Conservation (phyloP, 2,888 invertebrate genomes). For the Selenia dentaria region DNA sequence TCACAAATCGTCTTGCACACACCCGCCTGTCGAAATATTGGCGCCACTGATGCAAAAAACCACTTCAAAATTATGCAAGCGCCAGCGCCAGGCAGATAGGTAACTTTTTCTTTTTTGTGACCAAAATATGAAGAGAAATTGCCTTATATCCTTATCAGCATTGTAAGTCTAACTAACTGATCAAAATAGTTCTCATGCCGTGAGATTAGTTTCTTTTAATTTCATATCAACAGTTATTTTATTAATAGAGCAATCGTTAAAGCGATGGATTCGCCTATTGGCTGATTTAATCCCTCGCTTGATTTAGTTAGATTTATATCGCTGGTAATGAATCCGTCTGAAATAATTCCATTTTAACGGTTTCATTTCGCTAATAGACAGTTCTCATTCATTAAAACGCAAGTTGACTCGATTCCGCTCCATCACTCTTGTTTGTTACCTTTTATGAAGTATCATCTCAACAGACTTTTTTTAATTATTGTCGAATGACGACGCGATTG, state of each 20-base stretch:
- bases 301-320: slow-evolving; percentile 65
- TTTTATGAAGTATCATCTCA: slow-evolving; percentile 65
- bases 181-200: slow-evolving; percentile 13
- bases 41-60: slow-evolving; percentile 33
- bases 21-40: slow-evolving; percentile 36
- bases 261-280: slow-evolving; percentile 41
- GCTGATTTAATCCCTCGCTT: slow-evolving; percentile 60
- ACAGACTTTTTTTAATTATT: slow-evolving; percentile 59
- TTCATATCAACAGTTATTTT: slow-evolving; percentile 35
- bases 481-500: slow-evolving; percentile 75
- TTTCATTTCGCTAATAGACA: slow-evolving; percentile 71
- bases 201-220: slow-evolving; percentile 33
- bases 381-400: slow-evolving; percentile 58
- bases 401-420: slow-evolving; percentile 49
- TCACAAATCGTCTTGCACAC: slow-evolving; percentile 15
- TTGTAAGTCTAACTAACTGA: slow-evolving; percentile 7
- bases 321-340: slow-evolving; percentile 61
- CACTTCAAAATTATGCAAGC: slow-evolving; percentile 14
- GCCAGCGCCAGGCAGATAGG: slow-evolving; percentile 1
- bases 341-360: slow-evolving; percentile 69
- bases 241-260: slow-evolving; percentile 31
- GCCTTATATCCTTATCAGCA: slow-evolving; percentile 2
- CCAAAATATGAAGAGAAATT: neutral
- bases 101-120: slow-evolving; percentile 11
- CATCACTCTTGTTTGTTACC: slow-evolving; percentile 71